Conservation (phyloP, 2,888 invertebrate species). For the Phania funesta region DNA sequence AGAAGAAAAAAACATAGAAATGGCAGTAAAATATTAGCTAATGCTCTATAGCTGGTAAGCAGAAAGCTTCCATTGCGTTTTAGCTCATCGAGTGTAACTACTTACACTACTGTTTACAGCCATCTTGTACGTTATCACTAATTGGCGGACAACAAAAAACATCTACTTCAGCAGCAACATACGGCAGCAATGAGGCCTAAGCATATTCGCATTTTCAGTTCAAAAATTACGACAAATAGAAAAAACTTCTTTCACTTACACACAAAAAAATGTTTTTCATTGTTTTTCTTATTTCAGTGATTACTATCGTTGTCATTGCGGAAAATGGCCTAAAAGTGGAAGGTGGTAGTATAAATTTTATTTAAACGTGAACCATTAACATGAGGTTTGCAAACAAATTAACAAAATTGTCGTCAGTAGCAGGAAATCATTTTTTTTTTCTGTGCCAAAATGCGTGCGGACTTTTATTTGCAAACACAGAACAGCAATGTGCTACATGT, state of each 20-base stretch:
- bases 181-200: slow-evolving; percentile 25
- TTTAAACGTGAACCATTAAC: slow-evolving; percentile 28
- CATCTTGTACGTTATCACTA: slow-evolving; percentile 61
- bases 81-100: slow-evolving; percentile 68
- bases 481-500: slow-evolving; percentile 7
- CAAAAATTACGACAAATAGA: slow-evolving; percentile 8
- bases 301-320: slow-evolving; percentile 49
- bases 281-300: slow-evolving; percentile 26
- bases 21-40: slow-evolving; percentile 52
- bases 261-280: slow-evolving; percentile 2
- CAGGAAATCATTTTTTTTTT: slow-evolving; percentile 68
- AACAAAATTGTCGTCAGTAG: slow-evolving; percentile 68
- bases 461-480: slow-evolving; percentile 18
- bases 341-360: slow-evolving; percentile 50
- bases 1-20: slow-evolving; percentile 15
- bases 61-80: slow-evolving; percentile 54
- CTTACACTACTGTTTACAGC: slow-evolving; percentile 72
- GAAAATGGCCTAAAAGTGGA: slow-evolving; percentile 32
- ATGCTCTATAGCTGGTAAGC: slow-evolving; percentile 27
- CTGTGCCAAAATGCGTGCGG: slow-evolving; percentile 55
- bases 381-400: slow-evolving; percentile 64
- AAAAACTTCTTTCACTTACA: slow-evolving; percentile 13
- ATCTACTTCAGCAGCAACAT: slow-evolving; percentile 32
- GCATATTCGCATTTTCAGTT: slow-evolving; percentile 39
- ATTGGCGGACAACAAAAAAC: slow-evolving; percentile 66